Evolutionary conservation across 2,113 vertebrate species (phyloP).

Genomic region (Podarcis muralis): DNA sequence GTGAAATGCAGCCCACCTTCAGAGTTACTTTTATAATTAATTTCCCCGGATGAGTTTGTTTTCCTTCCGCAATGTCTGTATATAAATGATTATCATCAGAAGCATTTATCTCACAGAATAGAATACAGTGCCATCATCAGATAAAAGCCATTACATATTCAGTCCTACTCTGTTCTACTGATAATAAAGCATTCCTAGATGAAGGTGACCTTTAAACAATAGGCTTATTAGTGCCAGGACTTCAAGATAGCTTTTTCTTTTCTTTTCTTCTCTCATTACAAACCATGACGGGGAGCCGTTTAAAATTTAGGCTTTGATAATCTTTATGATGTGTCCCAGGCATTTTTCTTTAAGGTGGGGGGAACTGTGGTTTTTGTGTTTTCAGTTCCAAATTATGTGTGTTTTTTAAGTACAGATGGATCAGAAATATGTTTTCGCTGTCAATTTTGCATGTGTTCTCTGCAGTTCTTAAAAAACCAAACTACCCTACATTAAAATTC

Average conservation of each 20-base stretch:
- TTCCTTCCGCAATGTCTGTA: conserved; percentile 46
- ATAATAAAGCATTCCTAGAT: conserved; percentile 76
- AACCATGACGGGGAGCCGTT: conserved; percentile 30
- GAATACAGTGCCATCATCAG: conserved; percentile 66
- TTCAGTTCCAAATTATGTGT: not conserved
- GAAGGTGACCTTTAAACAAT: conserved; percentile 80
- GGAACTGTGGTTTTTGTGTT: not conserved
- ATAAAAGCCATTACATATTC: conserved; percentile 80
- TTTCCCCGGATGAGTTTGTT: conserved; percentile 58
- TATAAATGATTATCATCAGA: conserved; percentile 66
- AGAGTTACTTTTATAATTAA: conserved; percentile 49
- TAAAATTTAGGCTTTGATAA: conserved; percentile 59
- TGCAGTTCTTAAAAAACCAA: too few species aligned
- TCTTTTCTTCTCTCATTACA: conserved; percentile 62
- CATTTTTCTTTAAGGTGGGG: not conserved
- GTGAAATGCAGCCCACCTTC: conserved; percentile 17
- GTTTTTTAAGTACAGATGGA: too few species aligned
- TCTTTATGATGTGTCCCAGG: conserved; percentile 54
- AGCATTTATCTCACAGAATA: conserved; percentile 54
- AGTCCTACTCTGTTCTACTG: conserved; percentile 69
- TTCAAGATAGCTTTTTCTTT: conserved; percentile 44
- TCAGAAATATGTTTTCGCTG: too few species aligned
- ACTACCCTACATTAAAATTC: too few species aligned
- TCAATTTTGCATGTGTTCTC: too few species aligned
- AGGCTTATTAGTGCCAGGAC: conserved; percentile 77